A percentile compares a stretch with the other conserved stretches of the same genome.
phyloP scores from a whole-genome alignment of 1,140 invertebrate species.

The Sminthurides bifidus region DNA sequence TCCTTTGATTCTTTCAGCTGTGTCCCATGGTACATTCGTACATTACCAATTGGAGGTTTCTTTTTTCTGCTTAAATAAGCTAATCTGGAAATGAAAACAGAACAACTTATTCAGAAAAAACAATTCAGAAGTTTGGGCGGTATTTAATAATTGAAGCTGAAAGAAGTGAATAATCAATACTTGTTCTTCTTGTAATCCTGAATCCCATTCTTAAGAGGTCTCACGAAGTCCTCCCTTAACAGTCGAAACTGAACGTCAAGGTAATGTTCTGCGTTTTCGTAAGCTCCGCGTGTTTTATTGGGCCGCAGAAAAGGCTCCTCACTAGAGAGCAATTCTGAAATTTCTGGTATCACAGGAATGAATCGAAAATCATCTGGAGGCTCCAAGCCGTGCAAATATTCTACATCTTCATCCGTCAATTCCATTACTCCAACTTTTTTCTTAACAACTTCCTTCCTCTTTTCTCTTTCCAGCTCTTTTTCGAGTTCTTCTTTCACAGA shows the following conservation, averaged over 20 bases:
- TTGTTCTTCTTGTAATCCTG: conserved; percentile 16
- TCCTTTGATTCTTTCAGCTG: neutral
- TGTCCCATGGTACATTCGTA: conserved; percentile 22
- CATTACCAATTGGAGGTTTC: conserved; percentile 17
- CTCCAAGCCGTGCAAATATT: conserved; percentile 5
- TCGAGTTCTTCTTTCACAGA: neutral
- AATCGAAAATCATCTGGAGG: conserved; percentile 16
- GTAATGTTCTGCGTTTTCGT: conserved; percentile 54
- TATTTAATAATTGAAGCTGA: neutral
- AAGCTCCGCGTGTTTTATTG: conserved; percentile 49
- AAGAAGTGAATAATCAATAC: neutral
- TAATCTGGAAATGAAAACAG: neutral
- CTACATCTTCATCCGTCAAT: conserved; percentile 12
- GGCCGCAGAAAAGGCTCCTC: conserved; percentile 40
- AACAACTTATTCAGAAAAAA: neutral
- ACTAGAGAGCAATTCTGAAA: conserved; percentile 11
- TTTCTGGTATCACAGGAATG: conserved; percentile 16
- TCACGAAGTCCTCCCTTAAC: conserved; percentile 45
- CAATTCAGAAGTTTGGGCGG: too few relatives aligned
- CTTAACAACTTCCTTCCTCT: neutral
- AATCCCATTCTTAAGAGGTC: conserved; percentile 17
- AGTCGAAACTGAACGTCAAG: conserved; percentile 63
- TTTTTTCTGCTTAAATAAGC: conserved; percentile 18
- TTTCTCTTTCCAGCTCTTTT: neutral
- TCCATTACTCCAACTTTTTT: neutral